These are phyloP conservation scores for Heliconius sara DNA, from an alignment of 2,888 invertebrate species.

Conservation along the genomic window DNA sequence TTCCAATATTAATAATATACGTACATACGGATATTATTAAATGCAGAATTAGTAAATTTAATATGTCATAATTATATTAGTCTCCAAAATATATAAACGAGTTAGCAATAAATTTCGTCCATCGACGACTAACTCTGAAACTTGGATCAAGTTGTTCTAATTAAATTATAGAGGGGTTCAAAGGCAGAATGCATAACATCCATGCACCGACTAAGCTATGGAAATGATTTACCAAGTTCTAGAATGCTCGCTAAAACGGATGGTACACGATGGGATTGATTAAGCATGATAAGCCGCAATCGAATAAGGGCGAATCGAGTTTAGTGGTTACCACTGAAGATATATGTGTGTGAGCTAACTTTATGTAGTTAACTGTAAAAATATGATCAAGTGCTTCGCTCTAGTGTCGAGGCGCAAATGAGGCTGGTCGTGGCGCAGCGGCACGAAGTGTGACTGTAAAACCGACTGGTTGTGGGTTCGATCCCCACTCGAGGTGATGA, in stretches of 20 bases:
- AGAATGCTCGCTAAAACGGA: constrained; percentile 36
- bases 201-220: constrained; percentile 61
- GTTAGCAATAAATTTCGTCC: constrained; percentile 68
- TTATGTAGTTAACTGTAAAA: background rate
- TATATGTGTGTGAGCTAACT: background rate
- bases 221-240: constrained; percentile 67
- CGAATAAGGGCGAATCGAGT: constrained; percentile 35
- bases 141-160: constrained; percentile 67
- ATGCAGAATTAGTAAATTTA: background rate
- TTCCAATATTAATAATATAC: too few relatives aligned
- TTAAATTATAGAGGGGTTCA: constrained; percentile 78
- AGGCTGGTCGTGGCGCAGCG: too few relatives aligned
- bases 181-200: constrained; percentile 75
- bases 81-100: constrained; percentile 53
- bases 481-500: too few relatives aligned
- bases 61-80: background rate
- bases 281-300: constrained; percentile 36
- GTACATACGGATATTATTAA: too few relatives aligned
- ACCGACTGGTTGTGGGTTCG: too few relatives aligned
- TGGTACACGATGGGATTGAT: constrained; percentile 42
- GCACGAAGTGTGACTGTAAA: too few relatives aligned
- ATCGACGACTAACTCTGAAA: constrained; percentile 59
- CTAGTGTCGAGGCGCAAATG: too few relatives aligned
- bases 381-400: too few relatives aligned
- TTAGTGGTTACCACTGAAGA: constrained; percentile 11